Conservation (phyloP, 1,140 invertebrate genomes). For the Tetramorium alpestre region DNA sequence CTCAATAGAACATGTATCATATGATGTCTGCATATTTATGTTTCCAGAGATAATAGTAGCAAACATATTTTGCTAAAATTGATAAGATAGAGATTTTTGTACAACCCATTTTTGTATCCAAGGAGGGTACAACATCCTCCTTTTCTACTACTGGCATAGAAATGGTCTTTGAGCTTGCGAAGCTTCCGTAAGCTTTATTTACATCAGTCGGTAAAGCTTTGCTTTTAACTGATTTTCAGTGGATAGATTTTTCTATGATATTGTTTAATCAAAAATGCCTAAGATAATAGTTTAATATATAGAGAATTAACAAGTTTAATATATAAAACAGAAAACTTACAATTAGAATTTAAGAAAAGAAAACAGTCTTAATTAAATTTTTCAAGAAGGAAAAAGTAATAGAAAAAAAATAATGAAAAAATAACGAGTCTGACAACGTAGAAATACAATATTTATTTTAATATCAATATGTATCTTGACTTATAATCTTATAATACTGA, state of each 20-base stretch:
- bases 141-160: conserved; percentile 8
- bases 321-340: background rate
- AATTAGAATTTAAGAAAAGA: too few species aligned
- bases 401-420: background rate
- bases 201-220: conserved; percentile 22
- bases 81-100: conserved; percentile 12
- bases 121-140: background rate
- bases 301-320: background rate
- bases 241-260: background rate
- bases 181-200: conserved; percentile 15
- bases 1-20: background rate
- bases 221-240: background rate
- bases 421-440: background rate
- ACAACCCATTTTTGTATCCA: too few species aligned
- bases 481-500: conserved; percentile 51
- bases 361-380: background rate
- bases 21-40: background rate
- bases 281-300: background rate
- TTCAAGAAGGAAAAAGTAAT: too few species aligned
- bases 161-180: background rate
- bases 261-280: background rate
- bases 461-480: conserved; percentile 29
- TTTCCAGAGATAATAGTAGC: conserved; percentile 6
- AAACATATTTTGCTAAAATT: conserved; percentile 9
- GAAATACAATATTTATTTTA: conserved; percentile 44